Percentiles rank a stretch among this genome's conserved stretches.
phyloP scores from a whole-genome alignment of 2,888 invertebrate genomes.

The Cacoxenus indagator region DNA sequence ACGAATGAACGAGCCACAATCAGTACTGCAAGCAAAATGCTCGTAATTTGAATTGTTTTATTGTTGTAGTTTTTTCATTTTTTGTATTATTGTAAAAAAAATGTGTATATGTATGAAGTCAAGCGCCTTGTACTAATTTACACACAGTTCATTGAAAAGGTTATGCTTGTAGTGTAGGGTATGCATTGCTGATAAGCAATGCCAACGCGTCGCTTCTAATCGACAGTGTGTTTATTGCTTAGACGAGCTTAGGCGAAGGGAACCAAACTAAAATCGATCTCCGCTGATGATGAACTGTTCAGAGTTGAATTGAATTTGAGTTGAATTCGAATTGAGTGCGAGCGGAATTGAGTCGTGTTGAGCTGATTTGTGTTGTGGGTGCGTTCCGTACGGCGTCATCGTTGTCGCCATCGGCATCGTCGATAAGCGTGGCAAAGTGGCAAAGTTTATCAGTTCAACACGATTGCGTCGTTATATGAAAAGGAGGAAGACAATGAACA shows the following conservation, averaged over 20 bases:
- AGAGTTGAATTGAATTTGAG: no score
- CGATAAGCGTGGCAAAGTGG: slow-evolving; percentile 7
- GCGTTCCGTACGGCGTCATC: no score
- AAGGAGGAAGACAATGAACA: neutral
- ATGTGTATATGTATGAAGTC: neutral
- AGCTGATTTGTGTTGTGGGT: slow-evolving; percentile 15
- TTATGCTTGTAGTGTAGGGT: slow-evolving; percentile 29
- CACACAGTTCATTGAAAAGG: slow-evolving; percentile 56
- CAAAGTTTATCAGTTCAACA: slow-evolving; percentile 52
- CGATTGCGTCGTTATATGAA: slow-evolving; percentile 40
- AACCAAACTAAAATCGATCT: slow-evolving; percentile 7
- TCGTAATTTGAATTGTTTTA: neutral
- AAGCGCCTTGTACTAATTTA: slow-evolving; percentile 61
- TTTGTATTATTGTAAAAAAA: neutral
- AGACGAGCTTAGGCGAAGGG: slow-evolving; percentile 13
- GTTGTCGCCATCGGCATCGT: neutral
- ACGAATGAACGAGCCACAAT: neutral
- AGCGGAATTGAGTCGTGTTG: neutral
- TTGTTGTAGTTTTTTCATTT: neutral
- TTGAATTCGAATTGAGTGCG: neutral
- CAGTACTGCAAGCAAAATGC: slow-evolving; percentile 16
- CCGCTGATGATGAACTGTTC: neutral
- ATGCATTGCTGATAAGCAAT: slow-evolving; percentile 19
- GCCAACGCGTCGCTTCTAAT: no score
- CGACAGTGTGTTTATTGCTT: neutral